phyloP scores from a whole-genome alignment of 2,113 vertebrate species.

The Deroptyus accipitrinus region DNA sequence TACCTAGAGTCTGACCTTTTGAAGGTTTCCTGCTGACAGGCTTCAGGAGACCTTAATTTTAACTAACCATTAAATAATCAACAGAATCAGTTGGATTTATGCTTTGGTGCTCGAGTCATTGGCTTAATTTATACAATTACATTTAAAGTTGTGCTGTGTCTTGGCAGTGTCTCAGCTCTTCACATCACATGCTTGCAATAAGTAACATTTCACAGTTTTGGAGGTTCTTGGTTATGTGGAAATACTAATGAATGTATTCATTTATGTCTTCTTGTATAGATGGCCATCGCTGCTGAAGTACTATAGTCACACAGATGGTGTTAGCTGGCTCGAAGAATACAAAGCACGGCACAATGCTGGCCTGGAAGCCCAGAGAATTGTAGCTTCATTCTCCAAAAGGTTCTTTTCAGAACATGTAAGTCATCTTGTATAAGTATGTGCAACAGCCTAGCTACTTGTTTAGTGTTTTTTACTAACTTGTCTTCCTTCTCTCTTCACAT shows the following conservation, averaged over 20 bases:
- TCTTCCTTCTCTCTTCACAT: not conserved
- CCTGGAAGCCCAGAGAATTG: slow-evolving; percentile 86
- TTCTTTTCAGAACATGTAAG: slow-evolving; percentile 97
- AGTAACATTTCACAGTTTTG: not conserved
- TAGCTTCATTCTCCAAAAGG: slow-evolving; percentile 92
- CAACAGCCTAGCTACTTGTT: not conserved
- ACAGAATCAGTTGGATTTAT: not conserved
- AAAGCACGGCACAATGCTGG: slow-evolving; percentile 89
- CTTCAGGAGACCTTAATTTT: not conserved
- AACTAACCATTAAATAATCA: not conserved
- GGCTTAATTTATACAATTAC: not conserved
- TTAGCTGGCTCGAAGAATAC: slow-evolving; percentile 93
- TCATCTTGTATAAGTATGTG: not conserved
- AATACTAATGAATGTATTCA: not conserved
- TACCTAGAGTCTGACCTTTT: not conserved
- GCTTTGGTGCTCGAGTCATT: not conserved
- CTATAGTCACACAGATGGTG: slow-evolving; percentile 86
- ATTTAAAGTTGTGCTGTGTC: not conserved
- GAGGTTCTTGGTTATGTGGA: not conserved
- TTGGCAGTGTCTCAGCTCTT: not conserved
- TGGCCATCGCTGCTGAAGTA: slow-evolving; percentile 94
- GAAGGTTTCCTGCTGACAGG: not conserved
- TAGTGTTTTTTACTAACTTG: not conserved
- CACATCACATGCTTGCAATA: fast-evolving
- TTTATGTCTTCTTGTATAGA: slow-evolving; percentile 64